Evolutionary conservation across 2,113 vertebrate species (phyloP), one percentile per base, ranked within the genome.

Genomic region (Vireo altiloquus): DNA sequence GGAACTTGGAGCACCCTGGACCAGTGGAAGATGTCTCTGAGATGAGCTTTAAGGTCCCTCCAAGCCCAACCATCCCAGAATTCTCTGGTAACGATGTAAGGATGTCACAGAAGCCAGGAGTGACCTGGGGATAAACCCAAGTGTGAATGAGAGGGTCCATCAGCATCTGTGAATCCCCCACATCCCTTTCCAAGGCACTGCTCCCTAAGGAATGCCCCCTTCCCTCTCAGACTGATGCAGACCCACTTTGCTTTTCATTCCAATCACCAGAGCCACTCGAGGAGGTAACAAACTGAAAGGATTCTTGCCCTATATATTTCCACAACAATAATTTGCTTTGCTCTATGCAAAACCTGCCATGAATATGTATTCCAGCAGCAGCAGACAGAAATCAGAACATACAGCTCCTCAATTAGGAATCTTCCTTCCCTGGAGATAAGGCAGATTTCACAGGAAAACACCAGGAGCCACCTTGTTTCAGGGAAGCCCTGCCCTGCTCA

Each of bases 301-400:
- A 95, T 91, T 79, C 83, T 75, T 49, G 56, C 77, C 79, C 89
- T 94, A 17, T 57, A 31, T 86, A 87, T 95, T 94, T 94, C 90
- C 91, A 94, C 89, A 95, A 94, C 89, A 95, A 76, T 91, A 87
- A 94, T 95, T 95, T 95, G 69, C 81, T 84, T 79, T 86, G 24
- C 82, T 94, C 54, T 42, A 83, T 94, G 89, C 87, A 94, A 87
- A 94, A 47, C 16, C n/a, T 21, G 46, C 27, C 81, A 91, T 91
- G 91, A 95, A 94, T 95, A 91, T 92, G 89, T 70, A 97, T 97
- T 79, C 83, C 77, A 78, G 57, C 30, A 91, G 72, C 92, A 89
- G 89, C 86, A 47, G 39, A 22, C 95, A 92, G 89, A 95, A 91
- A 96, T 94, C 94, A 96, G 89, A 82, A 89, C 72, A 47, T 0